Evolutionary conservation across 1,140 invertebrate species (phyloP).

Genomic region (Camponotus pennsylvanicus): DNA sequence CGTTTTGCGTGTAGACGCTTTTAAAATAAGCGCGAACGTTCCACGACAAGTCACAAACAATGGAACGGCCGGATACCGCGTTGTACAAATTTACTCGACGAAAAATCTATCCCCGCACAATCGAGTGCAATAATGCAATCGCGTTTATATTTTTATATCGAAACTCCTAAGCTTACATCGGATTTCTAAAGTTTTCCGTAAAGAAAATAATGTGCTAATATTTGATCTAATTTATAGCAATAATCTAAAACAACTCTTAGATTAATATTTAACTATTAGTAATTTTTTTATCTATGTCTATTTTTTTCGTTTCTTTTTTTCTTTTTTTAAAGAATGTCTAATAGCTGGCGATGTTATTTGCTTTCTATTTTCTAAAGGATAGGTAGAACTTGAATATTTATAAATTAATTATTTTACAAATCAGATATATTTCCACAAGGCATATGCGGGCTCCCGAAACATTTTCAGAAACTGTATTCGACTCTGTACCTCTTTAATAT

Average conservation of each 20-base stretch:
- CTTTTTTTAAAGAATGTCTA: background rate
- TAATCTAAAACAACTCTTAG: background rate
- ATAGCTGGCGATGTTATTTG: background rate
- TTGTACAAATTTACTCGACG: conserved; percentile 4
- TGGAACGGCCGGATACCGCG: conserved; percentile 3
- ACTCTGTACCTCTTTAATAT: background rate
- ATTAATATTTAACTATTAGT: conserved; percentile 1
- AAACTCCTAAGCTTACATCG: background rate
- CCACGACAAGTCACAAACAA: conserved; percentile 22
- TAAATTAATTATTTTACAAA: conserved; percentile 16
- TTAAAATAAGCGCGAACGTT: conserved; percentile 34
- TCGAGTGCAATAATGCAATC: conserved; percentile 19
- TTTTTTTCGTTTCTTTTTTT: background rate
- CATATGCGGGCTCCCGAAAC: background rate
- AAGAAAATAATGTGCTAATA: background rate
- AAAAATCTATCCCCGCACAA: conserved; percentile 15
- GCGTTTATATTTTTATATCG: background rate
- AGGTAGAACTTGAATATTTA: background rate
- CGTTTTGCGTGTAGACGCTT: background rate
- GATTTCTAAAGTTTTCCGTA: background rate
- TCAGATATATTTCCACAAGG: background rate
- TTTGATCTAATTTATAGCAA: background rate
- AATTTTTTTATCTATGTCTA: background rate
- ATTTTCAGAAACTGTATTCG: background rate
- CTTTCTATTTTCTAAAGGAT: background rate